These are phyloP conservation scores for Myotis findleyi DNA, from an alignment of 2,797 vertebrate species.

Conservation along the genomic window DNA sequence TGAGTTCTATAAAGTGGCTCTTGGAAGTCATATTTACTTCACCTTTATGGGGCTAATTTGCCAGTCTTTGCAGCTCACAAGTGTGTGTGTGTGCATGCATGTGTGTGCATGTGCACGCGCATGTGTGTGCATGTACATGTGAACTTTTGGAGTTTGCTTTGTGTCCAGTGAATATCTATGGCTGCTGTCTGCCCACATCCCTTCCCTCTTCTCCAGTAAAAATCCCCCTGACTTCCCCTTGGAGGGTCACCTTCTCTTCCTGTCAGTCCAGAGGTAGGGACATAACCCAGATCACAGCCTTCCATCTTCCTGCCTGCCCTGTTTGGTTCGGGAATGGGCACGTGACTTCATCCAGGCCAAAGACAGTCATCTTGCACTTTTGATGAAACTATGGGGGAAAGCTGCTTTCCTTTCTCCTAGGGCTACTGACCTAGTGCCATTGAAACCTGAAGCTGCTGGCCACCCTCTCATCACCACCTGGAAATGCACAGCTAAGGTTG, in stretches of 20 bases:
- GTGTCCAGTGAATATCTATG: neutral
- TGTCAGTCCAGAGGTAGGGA: neutral
- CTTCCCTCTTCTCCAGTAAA: neutral
- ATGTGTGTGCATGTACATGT: rapidly evolving
- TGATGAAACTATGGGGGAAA: neutral
- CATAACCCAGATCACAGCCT: too few species aligned
- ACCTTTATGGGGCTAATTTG: neutral
- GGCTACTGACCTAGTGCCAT: neutral
- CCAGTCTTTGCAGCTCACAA: neutral
- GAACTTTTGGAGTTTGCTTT: neutral
- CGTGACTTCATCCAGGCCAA: neutral
- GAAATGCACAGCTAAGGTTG: neutral
- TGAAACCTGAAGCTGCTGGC: neutral
- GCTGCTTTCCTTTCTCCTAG: neutral
- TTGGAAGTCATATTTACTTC: neutral
- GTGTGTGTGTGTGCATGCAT: rapidly evolving
- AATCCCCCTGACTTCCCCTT: neutral
- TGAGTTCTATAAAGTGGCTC: neutral
- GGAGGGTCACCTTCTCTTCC: neutral
- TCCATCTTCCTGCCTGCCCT: neutral
- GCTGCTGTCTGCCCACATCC: neutral
- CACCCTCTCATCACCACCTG: too few species aligned
- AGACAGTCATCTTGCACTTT: neutral
- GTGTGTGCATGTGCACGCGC: too few species aligned
- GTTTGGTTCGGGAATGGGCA: neutral